Percentiles rank a stretch among this genome's conserved stretches.
These are phyloP conservation scores for Melieria crassipennis DNA, from an alignment of 2,888 invertebrate genomes.

Conservation along the genomic window DNA sequence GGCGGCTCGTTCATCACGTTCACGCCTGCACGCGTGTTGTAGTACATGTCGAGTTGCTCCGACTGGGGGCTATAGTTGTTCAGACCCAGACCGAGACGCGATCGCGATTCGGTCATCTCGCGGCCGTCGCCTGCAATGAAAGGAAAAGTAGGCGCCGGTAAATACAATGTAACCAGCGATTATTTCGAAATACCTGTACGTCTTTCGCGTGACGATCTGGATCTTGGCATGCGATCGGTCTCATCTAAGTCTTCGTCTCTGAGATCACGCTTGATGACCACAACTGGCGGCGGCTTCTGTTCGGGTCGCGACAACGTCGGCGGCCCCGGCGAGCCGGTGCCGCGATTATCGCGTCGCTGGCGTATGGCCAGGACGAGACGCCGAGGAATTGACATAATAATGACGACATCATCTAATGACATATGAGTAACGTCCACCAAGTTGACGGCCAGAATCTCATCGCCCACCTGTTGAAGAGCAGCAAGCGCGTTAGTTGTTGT, in stretches of 20 bases:
- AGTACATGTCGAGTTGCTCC: slow-evolving; percentile 81
- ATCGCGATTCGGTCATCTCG: slow-evolving; percentile 81
- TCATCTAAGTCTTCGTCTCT: slow-evolving; percentile 82
- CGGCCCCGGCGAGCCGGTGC: slow-evolving; percentile 64
- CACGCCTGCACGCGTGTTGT: slow-evolving; percentile 78
- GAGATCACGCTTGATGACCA: slow-evolving; percentile 88
- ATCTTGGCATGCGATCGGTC: slow-evolving; percentile 68
- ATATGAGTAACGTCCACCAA: slow-evolving; percentile 97
- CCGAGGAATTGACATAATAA: slow-evolving; percentile 98
- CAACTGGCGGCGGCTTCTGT: slow-evolving; percentile 89
- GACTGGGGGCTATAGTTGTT: slow-evolving; percentile 74
- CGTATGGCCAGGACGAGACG: slow-evolving; percentile 93
- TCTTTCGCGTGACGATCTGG: slow-evolving; percentile 66
- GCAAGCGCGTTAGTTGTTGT: too few species aligned
- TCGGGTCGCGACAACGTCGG: slow-evolving; percentile 74
- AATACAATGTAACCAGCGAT: slow-evolving; percentile 57
- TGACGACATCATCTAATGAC: slow-evolving; percentile 98
- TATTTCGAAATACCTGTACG: slow-evolving; percentile 65
- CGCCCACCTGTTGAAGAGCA: slow-evolving; percentile 77
- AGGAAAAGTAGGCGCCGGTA: slow-evolving; percentile 46
- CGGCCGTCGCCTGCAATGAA: slow-evolving; percentile 75
- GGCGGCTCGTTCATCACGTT: slow-evolving; percentile 68
- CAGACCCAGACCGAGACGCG: slow-evolving; percentile 77
- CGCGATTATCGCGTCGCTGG: slow-evolving; percentile 77
- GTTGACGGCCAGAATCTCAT: slow-evolving; percentile 98